These are phyloP conservation scores for Acanthococcus lagerstroemiae DNA, from an alignment of 2,888 invertebrate species.

Conservation along the genomic window DNA sequence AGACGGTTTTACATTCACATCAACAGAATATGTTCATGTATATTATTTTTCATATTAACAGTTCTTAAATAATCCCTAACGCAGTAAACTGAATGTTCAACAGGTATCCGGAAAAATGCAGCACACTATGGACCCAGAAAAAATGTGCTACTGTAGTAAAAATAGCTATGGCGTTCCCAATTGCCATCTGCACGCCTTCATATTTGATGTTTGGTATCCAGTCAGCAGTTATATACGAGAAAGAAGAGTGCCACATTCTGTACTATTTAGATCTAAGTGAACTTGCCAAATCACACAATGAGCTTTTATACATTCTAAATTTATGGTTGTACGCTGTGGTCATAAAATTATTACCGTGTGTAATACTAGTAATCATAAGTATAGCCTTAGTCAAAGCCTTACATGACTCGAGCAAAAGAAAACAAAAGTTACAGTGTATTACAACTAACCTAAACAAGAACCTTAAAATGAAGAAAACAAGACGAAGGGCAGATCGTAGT, in stretches of 20 bases:
- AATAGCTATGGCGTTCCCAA: constrained; percentile 63
- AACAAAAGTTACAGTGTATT: constrained; percentile 18
- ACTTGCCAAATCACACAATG: constrained; percentile 41
- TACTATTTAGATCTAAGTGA: constrained; percentile 49
- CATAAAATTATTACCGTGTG: constrained; percentile 69
- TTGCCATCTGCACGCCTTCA: constrained; percentile 72
- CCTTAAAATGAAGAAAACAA: constrained; percentile 47
- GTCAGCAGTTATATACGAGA: constrained; percentile 48
- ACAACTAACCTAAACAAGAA: constrained; percentile 9
- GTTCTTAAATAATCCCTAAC: no score
- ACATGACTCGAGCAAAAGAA: constrained; percentile 4
- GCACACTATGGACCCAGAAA: constrained; percentile 62
- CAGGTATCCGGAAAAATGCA: constrained; percentile 57
- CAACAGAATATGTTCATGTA: not conserved
- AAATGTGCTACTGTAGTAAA: constrained; percentile 67
- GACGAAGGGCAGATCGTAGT: constrained; percentile 64
- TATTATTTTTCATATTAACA: no score
- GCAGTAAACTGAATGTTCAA: not conserved
- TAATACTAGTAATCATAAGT: constrained; percentile 62
- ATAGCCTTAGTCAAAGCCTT: constrained; percentile 30
- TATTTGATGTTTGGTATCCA: constrained; percentile 59
- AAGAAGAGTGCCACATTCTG: constrained; percentile 49
- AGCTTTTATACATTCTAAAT: constrained; percentile 49
- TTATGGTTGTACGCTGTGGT: constrained; percentile 69
- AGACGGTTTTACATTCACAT: not conserved